Conservation (phyloP, 1,140 invertebrate species). For the Drosophila equinoxialis region DNA sequence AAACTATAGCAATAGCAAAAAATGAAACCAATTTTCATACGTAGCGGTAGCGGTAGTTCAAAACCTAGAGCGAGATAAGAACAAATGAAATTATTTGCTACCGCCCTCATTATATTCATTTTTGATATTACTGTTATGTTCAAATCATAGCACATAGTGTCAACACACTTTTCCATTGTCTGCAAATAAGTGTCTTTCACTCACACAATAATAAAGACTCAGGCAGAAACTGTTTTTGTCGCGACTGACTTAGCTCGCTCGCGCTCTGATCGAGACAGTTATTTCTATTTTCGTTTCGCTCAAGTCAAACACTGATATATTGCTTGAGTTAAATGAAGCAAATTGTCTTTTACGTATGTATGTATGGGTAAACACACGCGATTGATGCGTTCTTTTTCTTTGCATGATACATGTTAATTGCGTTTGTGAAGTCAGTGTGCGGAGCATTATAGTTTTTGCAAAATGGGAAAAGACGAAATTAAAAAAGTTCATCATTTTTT, state of each 20-base stretch:
- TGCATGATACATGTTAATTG: background rate
- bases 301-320: conserved; percentile 4
- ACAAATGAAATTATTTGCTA: too few species aligned
- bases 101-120: too few species aligned
- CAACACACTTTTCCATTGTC: conserved; percentile 8
- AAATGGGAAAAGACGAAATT: background rate
- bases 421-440: conserved; percentile 9
- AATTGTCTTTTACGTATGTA: conserved; percentile 7
- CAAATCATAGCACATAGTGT: too few species aligned
- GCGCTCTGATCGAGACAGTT: background rate
- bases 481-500: conserved; percentile 5
- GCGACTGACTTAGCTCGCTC: conserved; percentile 8
- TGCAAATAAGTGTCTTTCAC: conserved; percentile 11
- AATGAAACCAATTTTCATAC: too few species aligned
- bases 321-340: conserved; percentile 8
- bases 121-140: too few species aligned
- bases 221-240: conserved; percentile 9
- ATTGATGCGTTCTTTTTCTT: too few species aligned
- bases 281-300: conserved; percentile 3
- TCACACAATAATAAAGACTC: conserved; percentile 7
- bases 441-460: conserved; percentile 6
- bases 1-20: too few species aligned
- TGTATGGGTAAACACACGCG: background rate
- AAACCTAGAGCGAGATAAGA: too few species aligned
- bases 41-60: too few species aligned